phyloP scores from a whole-genome alignment of 1,140 invertebrate genomes.

The Linepithema humile region DNA sequence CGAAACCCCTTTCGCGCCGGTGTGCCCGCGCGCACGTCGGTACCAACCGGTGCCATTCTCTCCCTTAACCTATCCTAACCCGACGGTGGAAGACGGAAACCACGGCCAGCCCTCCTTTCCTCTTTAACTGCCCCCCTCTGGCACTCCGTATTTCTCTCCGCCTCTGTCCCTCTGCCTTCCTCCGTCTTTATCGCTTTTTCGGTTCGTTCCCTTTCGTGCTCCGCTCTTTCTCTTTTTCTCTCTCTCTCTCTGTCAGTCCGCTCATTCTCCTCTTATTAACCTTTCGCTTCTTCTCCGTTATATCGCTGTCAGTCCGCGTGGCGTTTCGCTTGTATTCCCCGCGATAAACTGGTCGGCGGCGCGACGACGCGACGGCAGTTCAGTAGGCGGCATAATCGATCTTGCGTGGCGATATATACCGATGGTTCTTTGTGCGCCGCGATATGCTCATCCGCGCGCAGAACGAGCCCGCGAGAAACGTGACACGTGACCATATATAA shows the following conservation, averaged over 20 bases:
- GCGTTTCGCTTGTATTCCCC: constrained; percentile 29
- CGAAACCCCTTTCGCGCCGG: constrained; percentile 52
- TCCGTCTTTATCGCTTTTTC: not conserved
- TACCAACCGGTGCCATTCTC: constrained; percentile 75
- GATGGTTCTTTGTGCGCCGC: constrained; percentile 22
- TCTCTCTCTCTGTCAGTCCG: constrained; percentile 3
- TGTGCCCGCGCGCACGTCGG: constrained; percentile 47
- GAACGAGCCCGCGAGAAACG: constrained; percentile 50
- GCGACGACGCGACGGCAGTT: constrained; percentile 36
- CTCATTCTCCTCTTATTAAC: constrained; percentile 20
- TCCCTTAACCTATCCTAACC: constrained; percentile 73
- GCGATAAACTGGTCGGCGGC: constrained; percentile 30
- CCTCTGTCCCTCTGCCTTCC: constrained; percentile 1
- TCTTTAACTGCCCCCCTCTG: not conserved
- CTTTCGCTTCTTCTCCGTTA: constrained; percentile 24
- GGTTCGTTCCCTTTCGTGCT: not conserved
- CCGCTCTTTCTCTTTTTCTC: not conserved
- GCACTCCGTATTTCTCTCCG: not conserved
- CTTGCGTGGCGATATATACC: constrained; percentile 46
- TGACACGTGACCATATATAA: constrained; percentile 67
- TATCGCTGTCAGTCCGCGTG: constrained; percentile 31
- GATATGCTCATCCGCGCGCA: constrained; percentile 33
- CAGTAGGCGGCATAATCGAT: constrained; percentile 53
- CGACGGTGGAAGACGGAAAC: constrained; percentile 53
- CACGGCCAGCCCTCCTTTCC: constrained; percentile 15